Evolutionary conservation across 2,113 vertebrate genomes (phyloP), one percentile per base, ranked within the genome.

Genomic region (Notarius quadriscutis): DNA sequence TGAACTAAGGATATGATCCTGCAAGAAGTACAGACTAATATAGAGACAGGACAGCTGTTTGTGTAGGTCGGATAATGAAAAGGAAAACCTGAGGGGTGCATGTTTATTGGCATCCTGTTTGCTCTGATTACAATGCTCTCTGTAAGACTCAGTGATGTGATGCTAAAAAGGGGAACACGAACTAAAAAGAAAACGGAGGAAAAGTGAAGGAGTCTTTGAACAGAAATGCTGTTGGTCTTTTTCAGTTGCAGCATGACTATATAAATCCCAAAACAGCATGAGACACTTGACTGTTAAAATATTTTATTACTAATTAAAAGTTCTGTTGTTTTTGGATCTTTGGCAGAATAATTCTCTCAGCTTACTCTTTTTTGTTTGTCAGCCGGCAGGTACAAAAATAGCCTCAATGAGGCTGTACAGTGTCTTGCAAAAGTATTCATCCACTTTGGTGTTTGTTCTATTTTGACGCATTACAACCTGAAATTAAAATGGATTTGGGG

Each of bases 251-350:
- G 2, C 25, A 4, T 25, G 18, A 60, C 57, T 62, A 93, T 93
- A 93, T 94, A 93, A 93, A 92, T 93, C 87, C 91, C 89, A 91
- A 93, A 93, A 92, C 89, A 92, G 92, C 93, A 95, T 95, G 93
- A 94, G 93, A 90, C 94, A 91, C 93, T 94, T 93, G 92, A 95
- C 94, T 93, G 93, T 91, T 92, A 90, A 90, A 91, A 92, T 94
- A 92, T 89, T 94, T 91, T 93, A 92, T 92, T 91, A 93, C 91
- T 95, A 94, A 95, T 95, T 95, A 93, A 89, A 92, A 90, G 92
- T 87, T 83, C 90, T 94, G 92, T 91, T 93, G 93, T 91, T 89
- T 91, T 86, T 84, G 92, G 92, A 94, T 93, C 94, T 94, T 94
- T 95, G 92, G 90, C 91, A 94, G 91, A 74, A 88, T 93, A 93